Base-by-base conservation (phyloP, 1,140 invertebrate genomes). In the Streblospio benedicti region DNA sequence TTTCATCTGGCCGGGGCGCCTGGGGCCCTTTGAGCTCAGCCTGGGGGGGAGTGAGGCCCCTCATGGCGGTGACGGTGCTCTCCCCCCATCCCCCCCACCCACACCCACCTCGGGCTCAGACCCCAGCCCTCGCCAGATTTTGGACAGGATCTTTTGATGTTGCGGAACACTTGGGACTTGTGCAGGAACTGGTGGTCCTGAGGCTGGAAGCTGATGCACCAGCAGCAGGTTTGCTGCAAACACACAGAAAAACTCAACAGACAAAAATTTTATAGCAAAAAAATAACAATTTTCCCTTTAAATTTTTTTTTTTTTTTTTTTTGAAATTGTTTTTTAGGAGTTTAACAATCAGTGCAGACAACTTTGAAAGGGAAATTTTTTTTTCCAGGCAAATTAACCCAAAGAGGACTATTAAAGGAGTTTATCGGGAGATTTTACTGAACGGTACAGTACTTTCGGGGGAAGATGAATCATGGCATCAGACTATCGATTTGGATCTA, bases 71-170 rank as follows among this genome's bases (percentile, higher is more conserved):
- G 28, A 16, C 20, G 59, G 32, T 66, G 41, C 59, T 51, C 32
- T 59, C 57, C 35, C 20, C 51, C 28, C 28, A 32, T 25, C 43
- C n/a, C 53, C 28, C 30, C 28, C 54, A 33, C 14, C 41, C 32
- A 63, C 51, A 20, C 12, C 60, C 28, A 23, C 28, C 45, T 47
- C 30, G 45, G 45, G 30, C 50, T 31, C 41, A 52, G 30, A 54
- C 70, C 49, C 74, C 72, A 52, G 76, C 76, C 86, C 68, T 93
- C 91, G 70, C 94, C 91, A 3, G 90, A 90, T 62, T 91, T 86
- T 0, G 92, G 95, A 30, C 97, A 81, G 47, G 97, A 97, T 78
- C 93, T 91, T 67, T 91, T 94, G 51, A 97, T 93, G 71, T 96
- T 95, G 67, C 89, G 93, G 73, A 97, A 97, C 2, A 97, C 91